phyloP scores from a whole-genome alignment of 2,113 vertebrate species.

The Origma solitaria region DNA sequence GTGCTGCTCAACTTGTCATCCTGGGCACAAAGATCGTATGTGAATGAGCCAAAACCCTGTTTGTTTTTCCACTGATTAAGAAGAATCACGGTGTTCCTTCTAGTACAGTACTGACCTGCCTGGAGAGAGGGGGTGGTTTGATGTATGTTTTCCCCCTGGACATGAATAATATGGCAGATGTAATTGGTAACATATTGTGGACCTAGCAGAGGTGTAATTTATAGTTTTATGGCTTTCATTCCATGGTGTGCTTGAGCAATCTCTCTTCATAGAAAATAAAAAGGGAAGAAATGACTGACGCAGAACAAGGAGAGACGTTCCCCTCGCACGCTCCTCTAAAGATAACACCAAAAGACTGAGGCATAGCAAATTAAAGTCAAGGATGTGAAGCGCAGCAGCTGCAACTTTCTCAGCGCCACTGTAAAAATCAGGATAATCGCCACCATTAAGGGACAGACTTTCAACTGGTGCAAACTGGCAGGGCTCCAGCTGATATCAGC shows the following conservation, averaged over 20 bases:
- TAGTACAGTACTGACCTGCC: slow-evolving; percentile 30
- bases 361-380: neutral
- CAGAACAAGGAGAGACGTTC: neutral
- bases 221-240: slow-evolving; percentile 48
- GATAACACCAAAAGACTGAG: neutral
- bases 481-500: slow-evolving; percentile 29
- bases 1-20: slow-evolving; percentile 17
- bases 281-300: neutral
- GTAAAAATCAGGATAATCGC: neutral
- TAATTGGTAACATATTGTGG: slow-evolving; percentile 45
- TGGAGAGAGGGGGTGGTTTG: neutral
- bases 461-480: slow-evolving; percentile 52
- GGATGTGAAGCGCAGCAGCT: neutral
- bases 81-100: slow-evolving; percentile 49
- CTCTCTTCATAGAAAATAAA: neutral
- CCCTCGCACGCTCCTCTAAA: neutral
- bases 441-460: slow-evolving; percentile 30
- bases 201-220: slow-evolving; percentile 40
- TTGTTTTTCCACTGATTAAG: slow-evolving; percentile 57
- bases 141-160: slow-evolving; percentile 41
- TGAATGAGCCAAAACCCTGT: neutral
- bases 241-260: neutral
- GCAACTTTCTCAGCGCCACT: neutral
- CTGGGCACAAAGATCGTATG: neutral
- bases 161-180: slow-evolving; percentile 44